A percentile compares a stretch with the other conserved stretches of the same genome.
These are phyloP conservation scores for Ceraclea dissimilis DNA, from an alignment of 2,888 invertebrate species.

Conservation along the genomic window DNA sequence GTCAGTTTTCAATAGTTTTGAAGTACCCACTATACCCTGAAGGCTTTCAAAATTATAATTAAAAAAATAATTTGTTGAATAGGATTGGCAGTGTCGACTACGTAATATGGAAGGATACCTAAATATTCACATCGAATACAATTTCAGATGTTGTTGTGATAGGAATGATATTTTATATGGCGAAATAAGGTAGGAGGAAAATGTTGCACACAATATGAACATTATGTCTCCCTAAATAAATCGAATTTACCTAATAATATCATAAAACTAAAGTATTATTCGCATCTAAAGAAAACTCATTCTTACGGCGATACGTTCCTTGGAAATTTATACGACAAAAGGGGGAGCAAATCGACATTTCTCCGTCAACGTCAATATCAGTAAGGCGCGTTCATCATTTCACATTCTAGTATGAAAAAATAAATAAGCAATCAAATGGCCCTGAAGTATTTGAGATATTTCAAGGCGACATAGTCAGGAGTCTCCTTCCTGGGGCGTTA, in stretches of 20 bases:
- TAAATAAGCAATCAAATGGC: conserved; percentile 11
- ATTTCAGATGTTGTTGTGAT: too few relatives aligned
- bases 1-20: too few relatives aligned
- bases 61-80: too few relatives aligned
- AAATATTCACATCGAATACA: too few relatives aligned
- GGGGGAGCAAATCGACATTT: background rate
- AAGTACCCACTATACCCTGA: too few relatives aligned
- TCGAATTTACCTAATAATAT: background rate
- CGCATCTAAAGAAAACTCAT: background rate
- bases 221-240: background rate
- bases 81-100: too few relatives aligned
- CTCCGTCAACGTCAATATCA: background rate
- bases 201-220: too few relatives aligned
- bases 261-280: background rate
- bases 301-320: background rate
- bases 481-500: conserved; percentile 13
- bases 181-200: too few relatives aligned
- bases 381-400: background rate
- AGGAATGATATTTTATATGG: too few relatives aligned
- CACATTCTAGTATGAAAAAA: conserved; percentile 1
- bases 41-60: too few relatives aligned
- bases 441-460: conserved; percentile 12
- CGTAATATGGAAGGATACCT: too few relatives aligned
- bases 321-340: background rate
- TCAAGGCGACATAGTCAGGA: conserved; percentile 16